Evolutionary conservation across 2,113 vertebrate genomes (phyloP).

Genomic region (Dissostichus mawsoni): DNA sequence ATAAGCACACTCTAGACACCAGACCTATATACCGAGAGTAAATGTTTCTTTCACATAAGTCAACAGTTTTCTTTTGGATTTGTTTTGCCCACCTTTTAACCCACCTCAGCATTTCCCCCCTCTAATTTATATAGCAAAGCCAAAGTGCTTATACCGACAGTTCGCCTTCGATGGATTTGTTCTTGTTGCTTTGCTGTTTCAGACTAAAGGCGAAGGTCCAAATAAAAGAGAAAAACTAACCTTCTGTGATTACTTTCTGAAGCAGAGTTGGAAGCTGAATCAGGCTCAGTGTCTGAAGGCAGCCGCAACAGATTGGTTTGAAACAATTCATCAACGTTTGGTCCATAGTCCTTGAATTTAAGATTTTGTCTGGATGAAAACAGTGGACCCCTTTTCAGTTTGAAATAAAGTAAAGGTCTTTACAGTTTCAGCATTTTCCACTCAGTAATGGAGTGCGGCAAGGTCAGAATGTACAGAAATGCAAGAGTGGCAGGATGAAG

Average conservation of each 20-base stretch:
- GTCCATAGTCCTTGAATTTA: background rate
- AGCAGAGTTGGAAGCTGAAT: background rate
- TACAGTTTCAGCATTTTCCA: background rate
- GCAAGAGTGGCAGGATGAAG: too few species aligned
- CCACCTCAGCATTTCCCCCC: background rate
- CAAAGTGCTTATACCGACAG: background rate
- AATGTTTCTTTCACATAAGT: background rate
- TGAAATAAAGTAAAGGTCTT: background rate
- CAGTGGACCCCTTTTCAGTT: background rate
- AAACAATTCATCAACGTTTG: constrained; percentile 2
- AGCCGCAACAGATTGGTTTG: background rate
- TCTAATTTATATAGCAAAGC: background rate
- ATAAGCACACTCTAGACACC: constrained; percentile 29
- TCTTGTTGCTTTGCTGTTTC: background rate
- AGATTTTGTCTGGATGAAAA: background rate
- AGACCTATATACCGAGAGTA: constrained; percentile 20
- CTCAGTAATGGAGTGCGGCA: background rate
- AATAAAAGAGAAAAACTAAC: background rate
- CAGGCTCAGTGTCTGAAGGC: background rate
- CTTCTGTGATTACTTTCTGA: constrained; percentile 2
- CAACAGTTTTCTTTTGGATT: background rate
- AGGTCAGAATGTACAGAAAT: background rate
- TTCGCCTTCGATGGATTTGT: background rate
- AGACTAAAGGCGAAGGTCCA: background rate
- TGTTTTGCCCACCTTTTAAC: background rate